phyloP scores from a whole-genome alignment of 2,797 vertebrate species.

The Cetoscarus ocellatus region DNA sequence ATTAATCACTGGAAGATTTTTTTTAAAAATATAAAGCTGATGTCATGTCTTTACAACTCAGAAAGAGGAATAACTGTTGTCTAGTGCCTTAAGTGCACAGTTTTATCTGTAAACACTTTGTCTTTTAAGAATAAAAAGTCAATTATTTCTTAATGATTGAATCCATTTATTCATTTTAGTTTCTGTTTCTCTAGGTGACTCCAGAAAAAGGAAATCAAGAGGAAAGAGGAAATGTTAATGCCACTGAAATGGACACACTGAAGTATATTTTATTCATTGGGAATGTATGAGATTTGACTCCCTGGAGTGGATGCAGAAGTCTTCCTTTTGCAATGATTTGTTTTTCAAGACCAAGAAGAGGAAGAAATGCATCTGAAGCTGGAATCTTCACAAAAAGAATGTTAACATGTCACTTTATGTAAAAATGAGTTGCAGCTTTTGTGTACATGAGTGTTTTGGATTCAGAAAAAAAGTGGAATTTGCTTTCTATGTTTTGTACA shows the following conservation, averaged over 20 bases:
- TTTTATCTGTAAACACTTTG: conserved; percentile 2
- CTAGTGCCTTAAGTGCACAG: not conserved
- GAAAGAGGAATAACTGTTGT: not conserved
- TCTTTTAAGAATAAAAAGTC: conserved; percentile 17
- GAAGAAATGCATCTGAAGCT: not conserved
- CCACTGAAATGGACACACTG: conserved; percentile 47
- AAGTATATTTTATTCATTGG: conserved; percentile 30
- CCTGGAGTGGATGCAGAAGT: conserved; percentile 21
- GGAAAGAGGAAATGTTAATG: conserved; percentile 80
- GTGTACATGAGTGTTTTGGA: conserved; percentile 43
- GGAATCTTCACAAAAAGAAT: conserved; percentile 39
- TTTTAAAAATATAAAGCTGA: conserved; percentile 7
- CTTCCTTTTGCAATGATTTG: conserved; percentile 38
- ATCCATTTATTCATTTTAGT: conserved; percentile 61
- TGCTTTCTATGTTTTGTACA: conserved; percentile 75
- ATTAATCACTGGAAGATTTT: conserved; percentile 5
- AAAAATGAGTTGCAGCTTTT: conserved; percentile 49
- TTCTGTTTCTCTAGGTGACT: conserved; percentile 74
- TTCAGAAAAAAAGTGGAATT: conserved; percentile 32
- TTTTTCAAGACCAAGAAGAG: conserved; percentile 27
- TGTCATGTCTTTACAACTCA: not conserved
- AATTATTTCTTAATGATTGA: conserved; percentile 7
- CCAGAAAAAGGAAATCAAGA: conserved; percentile 81
- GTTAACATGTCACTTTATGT: conserved; percentile 65
- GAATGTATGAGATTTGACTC: conserved; percentile 25